phyloP scores from a whole-genome alignment of 2,797 vertebrate genomes.

The Halcyon badia region DNA sequence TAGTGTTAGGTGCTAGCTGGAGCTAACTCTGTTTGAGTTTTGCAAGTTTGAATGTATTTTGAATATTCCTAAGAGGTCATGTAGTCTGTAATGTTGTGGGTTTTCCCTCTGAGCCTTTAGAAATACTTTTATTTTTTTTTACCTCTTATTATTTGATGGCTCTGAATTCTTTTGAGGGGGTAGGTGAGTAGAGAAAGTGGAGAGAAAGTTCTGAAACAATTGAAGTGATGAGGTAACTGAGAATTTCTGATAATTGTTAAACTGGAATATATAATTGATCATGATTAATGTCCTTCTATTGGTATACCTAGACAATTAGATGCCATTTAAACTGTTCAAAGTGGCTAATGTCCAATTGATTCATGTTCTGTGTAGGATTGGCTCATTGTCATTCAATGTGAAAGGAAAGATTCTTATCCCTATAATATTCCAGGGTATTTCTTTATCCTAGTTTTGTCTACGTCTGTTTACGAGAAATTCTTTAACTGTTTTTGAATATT shows the following conservation, averaged over 20 bases:
- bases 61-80: neutral
- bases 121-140: neutral
- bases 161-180: neutral
- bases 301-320: neutral
- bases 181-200: neutral
- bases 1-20: neutral
- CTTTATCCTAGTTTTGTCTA: neutral
- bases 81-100: neutral
- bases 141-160: neutral
- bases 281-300: neutral
- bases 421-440: neutral
- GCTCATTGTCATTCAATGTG: neutral
- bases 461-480: neutral
- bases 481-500: neutral
- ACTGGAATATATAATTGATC: neutral
- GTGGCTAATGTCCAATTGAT: neutral
- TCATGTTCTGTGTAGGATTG: neutral
- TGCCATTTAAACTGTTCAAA: neutral
- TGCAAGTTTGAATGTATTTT: neutral
- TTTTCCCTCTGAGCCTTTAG: neutral
- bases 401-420: neutral
- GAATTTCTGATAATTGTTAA: neutral
- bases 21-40: conserved; percentile 18
- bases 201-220: neutral
- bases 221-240: neutral